Evolutionary conservation across 2,888 invertebrate genomes (phyloP).

Genomic region (Rhagonycha fulva): DNA sequence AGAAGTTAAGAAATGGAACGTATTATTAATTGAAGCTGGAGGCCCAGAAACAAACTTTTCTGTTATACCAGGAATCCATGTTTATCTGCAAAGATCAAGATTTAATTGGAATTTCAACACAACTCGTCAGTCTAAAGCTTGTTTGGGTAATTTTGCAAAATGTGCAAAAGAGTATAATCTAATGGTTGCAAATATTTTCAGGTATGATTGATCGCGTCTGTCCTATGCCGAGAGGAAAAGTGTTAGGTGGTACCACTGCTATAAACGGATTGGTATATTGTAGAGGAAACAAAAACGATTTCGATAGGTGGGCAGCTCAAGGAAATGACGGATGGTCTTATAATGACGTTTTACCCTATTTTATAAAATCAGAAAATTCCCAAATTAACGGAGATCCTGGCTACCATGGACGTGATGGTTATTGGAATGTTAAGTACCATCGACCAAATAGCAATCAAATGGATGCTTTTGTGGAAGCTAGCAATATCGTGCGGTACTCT

Average conservation of each 20-base stretch:
- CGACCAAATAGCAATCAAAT: background rate
- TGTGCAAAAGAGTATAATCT: no score
- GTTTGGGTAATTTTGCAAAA: background rate
- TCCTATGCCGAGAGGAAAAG: background rate
- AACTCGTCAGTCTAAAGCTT: no score
- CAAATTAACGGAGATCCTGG: background rate
- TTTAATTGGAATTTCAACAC: no score
- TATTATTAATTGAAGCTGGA: constrained; percentile 70
- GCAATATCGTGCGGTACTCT: background rate
- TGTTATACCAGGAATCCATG: constrained; percentile 2
- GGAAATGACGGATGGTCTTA: background rate
- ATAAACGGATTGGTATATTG: no score
- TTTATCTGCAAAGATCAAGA: background rate
- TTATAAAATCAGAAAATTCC: background rate
- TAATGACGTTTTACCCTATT: background rate
- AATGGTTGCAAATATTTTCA: no score
- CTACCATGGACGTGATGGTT: background rate
- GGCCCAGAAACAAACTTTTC: background rate
- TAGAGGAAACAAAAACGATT: no score
- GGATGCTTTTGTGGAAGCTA: background rate
- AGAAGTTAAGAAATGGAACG: constrained; percentile 67
- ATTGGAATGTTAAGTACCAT: background rate
- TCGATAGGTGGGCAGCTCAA: background rate
- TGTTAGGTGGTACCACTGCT: background rate
- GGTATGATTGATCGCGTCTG: no score